Evolutionary conservation across 2,113 vertebrate species (phyloP).

Genomic region (Mustelus asterias): DNA sequence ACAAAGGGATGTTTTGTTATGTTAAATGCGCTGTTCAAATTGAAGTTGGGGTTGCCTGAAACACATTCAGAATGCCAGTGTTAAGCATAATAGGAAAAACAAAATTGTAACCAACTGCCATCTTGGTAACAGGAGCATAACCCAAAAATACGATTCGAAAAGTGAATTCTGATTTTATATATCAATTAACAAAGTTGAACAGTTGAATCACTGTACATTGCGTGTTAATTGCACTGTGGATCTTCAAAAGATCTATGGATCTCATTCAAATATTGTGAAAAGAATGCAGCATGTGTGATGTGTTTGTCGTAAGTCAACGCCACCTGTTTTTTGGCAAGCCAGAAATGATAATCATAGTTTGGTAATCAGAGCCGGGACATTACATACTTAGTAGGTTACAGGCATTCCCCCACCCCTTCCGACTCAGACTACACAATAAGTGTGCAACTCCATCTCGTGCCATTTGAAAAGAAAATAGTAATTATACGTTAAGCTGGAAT

Average conservation of each 20-base stretch:
- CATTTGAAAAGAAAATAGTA: background rate
- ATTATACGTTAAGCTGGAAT: background rate
- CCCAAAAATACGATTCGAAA: too few species aligned
- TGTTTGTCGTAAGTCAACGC: constrained; percentile 11
- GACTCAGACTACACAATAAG: constrained; percentile 12
- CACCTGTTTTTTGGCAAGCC: constrained; percentile 38
- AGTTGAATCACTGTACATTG: background rate
- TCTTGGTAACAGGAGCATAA: background rate
- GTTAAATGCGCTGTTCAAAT: background rate
- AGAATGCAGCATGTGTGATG: constrained; percentile 29
- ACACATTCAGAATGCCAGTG: background rate
- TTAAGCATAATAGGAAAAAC: background rate
- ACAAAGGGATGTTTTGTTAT: background rate
- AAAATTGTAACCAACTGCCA: background rate
- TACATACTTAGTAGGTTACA: constrained; percentile 24
- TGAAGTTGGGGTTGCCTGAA: background rate
- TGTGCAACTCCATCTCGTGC: background rate
- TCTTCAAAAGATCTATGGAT: constrained; percentile 28
- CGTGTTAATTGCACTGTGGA: background rate
- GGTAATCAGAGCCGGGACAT: constrained; percentile 11
- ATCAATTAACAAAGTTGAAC: background rate
- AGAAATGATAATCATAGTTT: constrained; percentile 37
- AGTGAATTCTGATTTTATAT: background rate
- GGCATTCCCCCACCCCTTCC: background rate
- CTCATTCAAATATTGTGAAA: constrained; percentile 22